These are phyloP conservation scores for Atlantisia rogersi DNA, from an alignment of 2,113 vertebrate species.

Conservation along the genomic window DNA sequence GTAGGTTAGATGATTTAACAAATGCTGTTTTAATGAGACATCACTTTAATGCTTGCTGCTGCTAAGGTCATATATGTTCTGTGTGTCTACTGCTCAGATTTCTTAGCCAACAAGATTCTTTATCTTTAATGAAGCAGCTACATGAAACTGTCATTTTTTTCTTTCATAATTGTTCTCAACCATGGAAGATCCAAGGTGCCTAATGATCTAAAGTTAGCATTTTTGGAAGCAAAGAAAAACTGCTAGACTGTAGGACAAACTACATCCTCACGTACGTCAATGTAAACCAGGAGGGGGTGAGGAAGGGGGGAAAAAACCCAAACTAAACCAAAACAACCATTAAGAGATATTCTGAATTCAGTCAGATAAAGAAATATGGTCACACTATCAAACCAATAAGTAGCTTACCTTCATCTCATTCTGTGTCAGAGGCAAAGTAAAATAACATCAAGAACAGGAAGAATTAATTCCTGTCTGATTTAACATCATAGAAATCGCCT, in stretches of 20 bases:
- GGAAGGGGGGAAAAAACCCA: neutral
- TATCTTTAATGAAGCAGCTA: constrained; percentile 8
- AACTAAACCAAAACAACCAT: neutral
- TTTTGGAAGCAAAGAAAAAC: neutral
- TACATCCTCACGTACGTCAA: neutral
- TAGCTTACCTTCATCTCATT: neutral
- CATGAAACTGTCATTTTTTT: neutral
- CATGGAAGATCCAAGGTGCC: neutral
- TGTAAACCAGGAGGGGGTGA: neutral
- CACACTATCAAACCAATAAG: neutral
- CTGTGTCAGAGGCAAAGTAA: neutral
- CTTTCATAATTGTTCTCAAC: neutral
- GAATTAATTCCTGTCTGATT: neutral
- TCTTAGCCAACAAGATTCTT: neutral
- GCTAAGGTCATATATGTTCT: constrained; percentile 52
- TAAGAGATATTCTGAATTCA: neutral
- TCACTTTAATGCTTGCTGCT: neutral
- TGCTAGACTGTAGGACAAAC: neutral
- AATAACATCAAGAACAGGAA: neutral
- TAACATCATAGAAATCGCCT: neutral
- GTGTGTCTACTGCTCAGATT: neutral
- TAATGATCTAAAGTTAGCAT: neutral
- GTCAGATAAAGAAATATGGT: neutral
- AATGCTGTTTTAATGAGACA: constrained; percentile 70
- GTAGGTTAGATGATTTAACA: neutral